Base-by-base conservation (phyloP, 2,113 vertebrate species). In the Chrysochloris asiatica region DNA sequence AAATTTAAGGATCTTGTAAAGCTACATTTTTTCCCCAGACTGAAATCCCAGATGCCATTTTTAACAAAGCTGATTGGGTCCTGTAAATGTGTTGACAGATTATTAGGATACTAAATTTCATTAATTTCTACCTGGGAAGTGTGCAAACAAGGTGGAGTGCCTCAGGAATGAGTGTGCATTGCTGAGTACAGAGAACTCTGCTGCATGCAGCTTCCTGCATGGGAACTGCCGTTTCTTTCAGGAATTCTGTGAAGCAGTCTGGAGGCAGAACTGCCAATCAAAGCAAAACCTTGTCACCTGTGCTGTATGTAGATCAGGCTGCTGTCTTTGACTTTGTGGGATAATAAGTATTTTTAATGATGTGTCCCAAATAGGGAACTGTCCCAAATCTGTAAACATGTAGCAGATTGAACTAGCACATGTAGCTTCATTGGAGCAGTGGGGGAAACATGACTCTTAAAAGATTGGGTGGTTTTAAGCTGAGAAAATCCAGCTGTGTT, bases 281-380 rank as follows among this genome's bases (percentile, higher is more conserved):
- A 88, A 95, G 94, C 95, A 94, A 86, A 83, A 82, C 96, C 50
- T 75, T n/a, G n/a, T n/a, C 95, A 89, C 26, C 88, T 96, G 93
- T 91, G 0, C 26, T n/a, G 17, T 38, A 94, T n/a, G 17, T 38
- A 94, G 81, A 36, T 83, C 91, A 88, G 87, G 93, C 94, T 93
- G n/a, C 83, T 89, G 86, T 67, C 93, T 45, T 90, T 48, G 90
- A 17, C 92, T 97, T 94, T 87, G 26, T 90, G 93, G 75, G 93
- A 79, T 87, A 93, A 89, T 95, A 83, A 96, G 96, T 94, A 96
- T 89, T 95, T 95, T 95, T 93, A 97, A 97, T 95, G 81, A 89
- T 89, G 85, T 94, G 97, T 96, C 95, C 79, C 72, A 73, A 73
- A 95, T 94, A 88, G 0, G 50, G 93, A 82, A 89, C 89, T 45